Conservation (phyloP, 2,888 invertebrate genomes). For the Cerceris rybyensis region DNA sequence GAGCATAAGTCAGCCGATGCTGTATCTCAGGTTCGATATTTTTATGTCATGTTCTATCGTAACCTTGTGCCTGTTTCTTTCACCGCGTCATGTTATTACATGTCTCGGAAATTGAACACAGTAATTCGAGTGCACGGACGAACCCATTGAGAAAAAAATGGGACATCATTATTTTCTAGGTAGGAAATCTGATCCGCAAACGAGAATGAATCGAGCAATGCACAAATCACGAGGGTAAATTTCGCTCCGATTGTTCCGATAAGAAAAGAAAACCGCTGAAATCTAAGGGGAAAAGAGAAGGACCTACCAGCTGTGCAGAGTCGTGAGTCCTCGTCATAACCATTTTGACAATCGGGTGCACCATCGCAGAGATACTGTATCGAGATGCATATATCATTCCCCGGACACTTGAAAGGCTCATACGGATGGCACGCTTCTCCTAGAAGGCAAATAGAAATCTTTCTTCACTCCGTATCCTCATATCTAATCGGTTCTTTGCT, state of each 20-base stretch:
- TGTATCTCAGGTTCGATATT: background rate
- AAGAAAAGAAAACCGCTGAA: no score
- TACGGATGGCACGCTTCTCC: conserved; percentile 94
- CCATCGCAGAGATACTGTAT: conserved; percentile 98
- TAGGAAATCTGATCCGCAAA: no score
- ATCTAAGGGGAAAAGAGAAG: background rate
- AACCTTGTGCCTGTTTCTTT: conserved; percentile 22
- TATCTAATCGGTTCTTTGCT: no score
- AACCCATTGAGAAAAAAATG: no score
- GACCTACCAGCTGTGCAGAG: conserved; percentile 94
- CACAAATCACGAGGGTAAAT: no score
- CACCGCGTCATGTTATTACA: background rate
- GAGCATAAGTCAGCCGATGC: conserved; percentile 16
- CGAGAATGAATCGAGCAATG: no score
- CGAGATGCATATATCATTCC: conserved; percentile 96
- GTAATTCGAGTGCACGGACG: background rate
- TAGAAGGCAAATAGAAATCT: conserved; percentile 74
- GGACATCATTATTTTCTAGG: no score
- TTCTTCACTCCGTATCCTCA: background rate
- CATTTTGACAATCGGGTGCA: conserved; percentile 96
- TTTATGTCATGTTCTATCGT: background rate
- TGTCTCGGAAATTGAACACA: background rate
- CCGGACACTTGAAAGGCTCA: conserved; percentile 98
- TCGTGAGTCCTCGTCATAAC: conserved; percentile 97
- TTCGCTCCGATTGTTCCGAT: no score